Conservation (phyloP, 1,140 invertebrate species). For the Tetragonula clypearis region DNA sequence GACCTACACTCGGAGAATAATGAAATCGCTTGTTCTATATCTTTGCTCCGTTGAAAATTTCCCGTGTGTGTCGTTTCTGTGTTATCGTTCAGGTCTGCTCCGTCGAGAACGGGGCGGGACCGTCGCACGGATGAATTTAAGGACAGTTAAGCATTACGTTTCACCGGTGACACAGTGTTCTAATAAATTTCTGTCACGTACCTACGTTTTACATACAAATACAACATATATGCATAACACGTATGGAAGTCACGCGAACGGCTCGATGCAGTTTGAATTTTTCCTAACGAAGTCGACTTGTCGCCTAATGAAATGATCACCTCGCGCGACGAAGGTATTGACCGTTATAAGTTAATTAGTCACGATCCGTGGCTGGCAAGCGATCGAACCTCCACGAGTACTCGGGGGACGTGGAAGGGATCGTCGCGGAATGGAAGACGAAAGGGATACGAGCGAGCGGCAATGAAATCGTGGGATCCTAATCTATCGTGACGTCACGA, state of each 20-base stretch:
- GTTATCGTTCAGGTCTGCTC: not conserved
- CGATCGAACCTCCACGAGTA: no score
- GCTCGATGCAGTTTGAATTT: conserved; percentile 4
- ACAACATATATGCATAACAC: conserved; percentile 17
- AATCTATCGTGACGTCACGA: conserved; percentile 44
- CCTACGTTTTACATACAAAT: conserved; percentile 20
- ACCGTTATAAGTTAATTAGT: conserved; percentile 48
- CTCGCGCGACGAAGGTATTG: conserved; percentile 28
- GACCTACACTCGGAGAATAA: not conserved
- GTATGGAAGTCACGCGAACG: conserved; percentile 34
- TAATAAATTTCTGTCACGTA: conserved; percentile 24
- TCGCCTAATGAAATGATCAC: conserved; percentile 6
- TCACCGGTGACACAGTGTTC: conserved; percentile 25
- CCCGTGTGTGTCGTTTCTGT: not conserved
- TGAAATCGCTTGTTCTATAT: not conserved
- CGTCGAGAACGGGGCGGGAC: not conserved
- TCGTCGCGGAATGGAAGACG: not conserved
- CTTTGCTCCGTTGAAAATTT: not conserved
- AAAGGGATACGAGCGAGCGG: not conserved
- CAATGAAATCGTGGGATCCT: conserved; percentile 28
- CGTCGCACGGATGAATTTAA: not conserved
- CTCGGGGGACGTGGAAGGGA: not conserved
- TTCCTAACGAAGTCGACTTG: not conserved
- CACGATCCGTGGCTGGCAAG: conserved; percentile 1
- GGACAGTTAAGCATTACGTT: conserved; percentile 3